Evolutionary conservation across 2,797 vertebrate species (phyloP).

Genomic region (Loris lydekkerianus): DNA sequence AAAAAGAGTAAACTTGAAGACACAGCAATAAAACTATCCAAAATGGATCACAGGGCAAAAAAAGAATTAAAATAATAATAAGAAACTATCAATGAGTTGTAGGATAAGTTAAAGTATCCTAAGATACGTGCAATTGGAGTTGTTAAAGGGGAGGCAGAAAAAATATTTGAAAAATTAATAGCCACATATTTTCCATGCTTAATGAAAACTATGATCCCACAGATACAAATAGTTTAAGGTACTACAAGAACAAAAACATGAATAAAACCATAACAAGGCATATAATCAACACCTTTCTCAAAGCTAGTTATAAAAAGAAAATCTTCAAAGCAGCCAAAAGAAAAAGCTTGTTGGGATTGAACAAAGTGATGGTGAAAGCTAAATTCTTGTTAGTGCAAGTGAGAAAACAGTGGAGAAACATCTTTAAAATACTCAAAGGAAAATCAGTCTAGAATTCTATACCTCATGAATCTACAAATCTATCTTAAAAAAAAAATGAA

Average conservation of each 20-base stretch:
- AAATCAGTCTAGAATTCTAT: neutral
- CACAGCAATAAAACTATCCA: neutral
- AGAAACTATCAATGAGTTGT: neutral
- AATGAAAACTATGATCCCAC: neutral
- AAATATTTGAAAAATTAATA: slow-evolving; percentile 33
- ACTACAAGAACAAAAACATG: neutral
- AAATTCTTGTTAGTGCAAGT: neutral
- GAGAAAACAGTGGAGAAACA: neutral
- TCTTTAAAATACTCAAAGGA: neutral
- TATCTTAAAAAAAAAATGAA: neutral
- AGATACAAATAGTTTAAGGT: neutral
- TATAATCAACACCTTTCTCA: neutral
- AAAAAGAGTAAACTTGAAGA: neutral
- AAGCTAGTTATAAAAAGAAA: neutral
- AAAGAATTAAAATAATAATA: neutral
- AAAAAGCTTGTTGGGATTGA: neutral
- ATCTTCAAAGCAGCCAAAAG: neutral
- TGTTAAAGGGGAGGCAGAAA: slow-evolving; percentile 2
- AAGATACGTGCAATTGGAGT: neutral
- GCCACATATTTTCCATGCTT: neutral
- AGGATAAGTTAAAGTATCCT: neutral
- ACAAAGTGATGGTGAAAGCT: neutral
- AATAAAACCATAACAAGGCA: neutral
- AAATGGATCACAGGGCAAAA: neutral
- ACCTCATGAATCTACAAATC: neutral